Conservation (phyloP, 2,113 vertebrate genomes). For the Sisor rabdophorus region DNA sequence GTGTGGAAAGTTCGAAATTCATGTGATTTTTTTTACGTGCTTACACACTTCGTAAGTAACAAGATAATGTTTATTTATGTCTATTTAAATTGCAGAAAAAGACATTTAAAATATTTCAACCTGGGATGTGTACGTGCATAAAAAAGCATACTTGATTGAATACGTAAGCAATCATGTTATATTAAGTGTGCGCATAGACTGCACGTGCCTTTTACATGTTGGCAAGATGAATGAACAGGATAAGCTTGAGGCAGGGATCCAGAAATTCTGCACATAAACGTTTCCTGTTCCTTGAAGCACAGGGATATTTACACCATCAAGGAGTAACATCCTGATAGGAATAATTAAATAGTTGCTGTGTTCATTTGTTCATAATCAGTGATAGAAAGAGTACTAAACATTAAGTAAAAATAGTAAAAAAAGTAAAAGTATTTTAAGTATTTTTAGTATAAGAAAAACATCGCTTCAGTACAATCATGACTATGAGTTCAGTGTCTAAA, state of each 20-base stretch:
- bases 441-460: too few species aligned
- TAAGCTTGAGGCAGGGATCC: constrained; percentile 61
- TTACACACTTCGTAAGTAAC: constrained; percentile 9
- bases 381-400: too few species aligned
- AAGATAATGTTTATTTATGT: neutral
- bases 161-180: constrained; percentile 6
- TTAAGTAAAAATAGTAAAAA: too few species aligned
- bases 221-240: constrained; percentile 60
- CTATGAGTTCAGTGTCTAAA: too few species aligned
- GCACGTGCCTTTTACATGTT: constrained; percentile 46
- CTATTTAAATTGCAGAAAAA: constrained; percentile 8
- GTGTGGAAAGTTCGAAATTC: constrained; percentile 10
- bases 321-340: constrained; percentile 60
- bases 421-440: too few species aligned
- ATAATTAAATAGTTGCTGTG: constrained; percentile 21
- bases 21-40: neutral
- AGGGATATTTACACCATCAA: constrained; percentile 55
- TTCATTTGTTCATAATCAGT: constrained; percentile 4
- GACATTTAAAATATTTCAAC: constrained; percentile 6
- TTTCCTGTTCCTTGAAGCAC: constrained; percentile 60
- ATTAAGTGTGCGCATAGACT: constrained; percentile 48
- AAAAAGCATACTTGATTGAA: constrained; percentile 40
- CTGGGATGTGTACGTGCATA: constrained; percentile 47
- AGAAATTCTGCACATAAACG: constrained; percentile 49
- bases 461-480: too few species aligned